Base-by-base conservation (phyloP, 2,888 invertebrate species). In the Netelia fuscicornis region DNA sequence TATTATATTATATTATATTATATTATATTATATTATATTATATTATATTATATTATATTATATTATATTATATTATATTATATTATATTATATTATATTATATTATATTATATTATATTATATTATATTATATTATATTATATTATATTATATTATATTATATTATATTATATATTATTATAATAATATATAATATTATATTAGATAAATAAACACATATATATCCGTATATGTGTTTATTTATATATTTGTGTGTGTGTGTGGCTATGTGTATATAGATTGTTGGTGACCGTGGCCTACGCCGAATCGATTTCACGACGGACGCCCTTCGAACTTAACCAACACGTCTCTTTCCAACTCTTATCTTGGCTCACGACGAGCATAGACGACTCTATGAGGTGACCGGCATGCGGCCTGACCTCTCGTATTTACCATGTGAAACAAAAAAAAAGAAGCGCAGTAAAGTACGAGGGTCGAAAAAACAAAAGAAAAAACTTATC, bases 291-390 rank as follows among this genome's bases (percentile, higher is more conserved):
- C 88, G 79, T 87, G 88, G 87, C 87, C 88, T 85, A 82, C 77
- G 83, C 80, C 64, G 83, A 87, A 91, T 91, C 89, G 89, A 90
- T 91, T 88, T 85, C n/a, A 82, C 81, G 64, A 86, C 85, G 80
- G 85, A 77, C 74, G 79, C 86, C 87, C 88, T 88, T 86, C 86
- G 87, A 85, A 86, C 88, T 89, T 89, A 89, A 86, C 84, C 84
- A 89, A 87, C 83, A 56, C 75, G 58, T 86, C 86, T 78, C 79
- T 83, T 81, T 77, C 81, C 48, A 74, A 25, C 37, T 78, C 48
- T 62, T 74, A 48, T 77, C 70, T 54, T 71, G 42, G 70, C 52
- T 44, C 48, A 62, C 48, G 17, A 44, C 56, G 62, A 37, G 67
- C 52, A 67, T 76, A 79, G 44, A 52, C 71, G 23, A 67, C n/a